Evolutionary conservation across 2,888 invertebrate species (phyloP), one percentile per base, ranked within the genome.

Genomic region (Patella depressa): DNA sequence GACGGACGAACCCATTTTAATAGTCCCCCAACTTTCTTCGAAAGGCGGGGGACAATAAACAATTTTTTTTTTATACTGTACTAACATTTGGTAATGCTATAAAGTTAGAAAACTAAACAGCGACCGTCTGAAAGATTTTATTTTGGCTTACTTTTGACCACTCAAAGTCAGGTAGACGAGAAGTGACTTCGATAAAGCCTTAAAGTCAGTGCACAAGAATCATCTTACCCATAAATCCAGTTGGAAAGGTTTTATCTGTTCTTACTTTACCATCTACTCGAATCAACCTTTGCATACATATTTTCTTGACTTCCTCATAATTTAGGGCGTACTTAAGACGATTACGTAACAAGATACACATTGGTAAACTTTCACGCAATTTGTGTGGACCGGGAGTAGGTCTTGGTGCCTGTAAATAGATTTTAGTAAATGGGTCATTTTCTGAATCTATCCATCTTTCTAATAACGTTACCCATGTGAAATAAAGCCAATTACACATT

Each of bases 321-420:
- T 98, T 99, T 84, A 99, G 94, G 71, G 99, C 99, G 93, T 99
- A 99, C 94, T 98, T 98, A 83, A 99, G 94, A 85, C 99, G 95
- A 93, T 99, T 99, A 89, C 99, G 95, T 82, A 99, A 94, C 93
- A 99, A 99, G 89, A 99, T 96, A 82, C 98, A 96, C 84, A 99
- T 93, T 54, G 99, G 99, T 86, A 99, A 93, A 78, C 98, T 99
- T 93, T 99, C 99, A 88, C 99, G 94, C 86, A 98, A 93, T 93
- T 98, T 98, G 94, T 99, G 99, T 80, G 99, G 99, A 79, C 99
- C 99, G 85, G 97, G 96, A 91, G 97, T 96, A 82, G 99, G 99
- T 89, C 98, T 95, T 83, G 99, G 99, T 86, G 99, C 99, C 92
- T 92, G 80, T 11, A 78, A 79, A 29, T 65, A 73, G 15, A 53